These are phyloP conservation scores for Pomacea maculata DNA, from an alignment of 1,140 invertebrate genomes.

Conservation along the genomic window DNA sequence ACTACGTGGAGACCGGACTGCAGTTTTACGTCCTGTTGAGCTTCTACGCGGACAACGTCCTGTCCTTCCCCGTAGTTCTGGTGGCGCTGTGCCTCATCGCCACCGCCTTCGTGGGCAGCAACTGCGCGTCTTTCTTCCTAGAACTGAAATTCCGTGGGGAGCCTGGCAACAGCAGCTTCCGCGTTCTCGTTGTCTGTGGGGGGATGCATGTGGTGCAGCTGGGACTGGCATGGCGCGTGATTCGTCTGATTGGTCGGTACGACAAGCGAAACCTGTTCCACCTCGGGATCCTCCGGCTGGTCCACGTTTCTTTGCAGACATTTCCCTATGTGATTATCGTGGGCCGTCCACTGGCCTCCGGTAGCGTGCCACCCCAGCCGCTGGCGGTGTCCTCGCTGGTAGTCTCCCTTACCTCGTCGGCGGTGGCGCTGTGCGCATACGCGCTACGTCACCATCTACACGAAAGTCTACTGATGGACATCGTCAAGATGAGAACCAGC, in stretches of 20 bases:
- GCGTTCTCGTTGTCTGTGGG: background rate
- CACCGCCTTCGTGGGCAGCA: background rate
- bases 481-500: no score
- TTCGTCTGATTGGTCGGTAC: conserved; percentile 9
- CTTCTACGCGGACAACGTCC: background rate
- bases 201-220: conserved; percentile 11
- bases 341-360: background rate
- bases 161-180: background rate
- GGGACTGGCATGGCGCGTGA: conserved; percentile 16
- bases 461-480: background rate
- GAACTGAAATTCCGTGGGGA: background rate
- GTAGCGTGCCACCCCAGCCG: background rate
- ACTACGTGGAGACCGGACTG: conserved; percentile 10
- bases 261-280: conserved; percentile 9
- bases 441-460: conserved; percentile 9
- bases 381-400: conserved; percentile 1
- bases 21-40: conserved; percentile 5
- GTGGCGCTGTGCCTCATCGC: background rate
- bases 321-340: conserved; percentile 12
- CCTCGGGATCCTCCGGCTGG: conserved; percentile 8
- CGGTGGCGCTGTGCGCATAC: conserved; percentile 8
- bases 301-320: conserved; percentile 11
- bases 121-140: conserved; percentile 9
- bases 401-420: background rate
- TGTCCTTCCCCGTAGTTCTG: background rate